Base-by-base conservation (phyloP, 2,797 vertebrate species). In the Malurus splendens region DNA sequence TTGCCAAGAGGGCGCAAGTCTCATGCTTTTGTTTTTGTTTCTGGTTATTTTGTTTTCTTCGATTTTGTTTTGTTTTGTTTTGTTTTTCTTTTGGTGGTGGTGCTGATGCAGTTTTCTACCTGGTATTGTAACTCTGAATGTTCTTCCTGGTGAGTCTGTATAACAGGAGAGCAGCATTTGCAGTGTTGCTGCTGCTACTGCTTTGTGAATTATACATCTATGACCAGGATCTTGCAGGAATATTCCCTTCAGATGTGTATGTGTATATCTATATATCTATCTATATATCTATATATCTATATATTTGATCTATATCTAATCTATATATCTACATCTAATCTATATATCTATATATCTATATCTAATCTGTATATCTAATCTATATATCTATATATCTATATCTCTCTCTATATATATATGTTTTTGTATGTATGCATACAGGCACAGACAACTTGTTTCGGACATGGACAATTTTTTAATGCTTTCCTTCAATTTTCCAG, bases 21-120 rank as follows among this genome's bases (percentile, higher is more conserved):
- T 16, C 0, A 0, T 54, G 12, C 5, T 36, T 23, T 44, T 5
- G 16, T 27, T 27, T 24, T 18, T 8, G 24, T 7, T 32, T 3
- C 20, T 28, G 3, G 42, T 30, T 19, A 6, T 27, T 32, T 20
- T 5, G 4, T 17, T 65, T 55, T 9, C 4, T 20, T 45, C 10
- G 2, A 8, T 2, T 14, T 33, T 41, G 10, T 23, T 30, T 25
- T 30, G 2, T 9, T 33, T 55, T 52, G 32, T 33, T 75, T 42
- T 64, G 4, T 9, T 59, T 38, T 27, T 17, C 33, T 57, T 57
- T 42, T 42, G 19, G 28, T 39, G 16, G 39, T 33, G 54, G 8
- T 41, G 14, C 6, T 32, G 4, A 13, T 38, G 14, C 6, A 23
- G 16, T 38, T 89, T 82, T 48, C 44, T 30, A 42, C 38, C 8